These are phyloP conservation scores for Phocoena sinus DNA, from an alignment of 2,113 vertebrate species.

Conservation along the genomic window DNA sequence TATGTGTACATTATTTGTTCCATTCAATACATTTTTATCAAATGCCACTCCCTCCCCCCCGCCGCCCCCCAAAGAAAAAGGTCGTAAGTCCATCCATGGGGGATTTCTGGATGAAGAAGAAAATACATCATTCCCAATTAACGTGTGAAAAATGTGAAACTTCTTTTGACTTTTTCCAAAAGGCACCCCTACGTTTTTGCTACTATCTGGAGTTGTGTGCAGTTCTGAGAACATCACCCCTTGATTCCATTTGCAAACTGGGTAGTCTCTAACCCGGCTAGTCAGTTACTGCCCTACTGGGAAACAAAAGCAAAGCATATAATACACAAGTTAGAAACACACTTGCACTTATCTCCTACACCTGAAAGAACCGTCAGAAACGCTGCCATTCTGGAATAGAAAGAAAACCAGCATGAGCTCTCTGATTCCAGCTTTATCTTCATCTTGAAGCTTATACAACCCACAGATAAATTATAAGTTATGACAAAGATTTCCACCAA, in stretches of 20 bases:
- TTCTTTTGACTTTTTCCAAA: background rate
- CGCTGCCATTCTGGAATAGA: background rate
- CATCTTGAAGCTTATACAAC: slow-evolving; percentile 47
- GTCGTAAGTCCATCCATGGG: background rate
- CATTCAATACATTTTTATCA: background rate
- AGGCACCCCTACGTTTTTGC: background rate
- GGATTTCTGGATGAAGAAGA: background rate
- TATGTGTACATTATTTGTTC: background rate
- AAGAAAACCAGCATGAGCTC: background rate
- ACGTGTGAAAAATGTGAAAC: background rate
- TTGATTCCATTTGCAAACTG: no score
- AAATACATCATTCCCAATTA: background rate
- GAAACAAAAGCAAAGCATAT: background rate
- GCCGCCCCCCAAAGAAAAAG: background rate
- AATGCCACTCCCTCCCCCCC: background rate
- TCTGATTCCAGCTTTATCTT: slow-evolving; percentile 35
- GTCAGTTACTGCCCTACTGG: background rate
- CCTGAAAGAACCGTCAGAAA: background rate
- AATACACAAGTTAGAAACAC: background rate
- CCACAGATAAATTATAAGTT: slow-evolving; percentile 66
- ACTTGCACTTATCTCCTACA: background rate
- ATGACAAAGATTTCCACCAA: slow-evolving; percentile 54
- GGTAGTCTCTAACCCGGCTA: no score
- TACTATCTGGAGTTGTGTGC: no score
- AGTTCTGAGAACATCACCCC: background rate